These are phyloP conservation scores for Gymnoscelis rufifasciata DNA, from an alignment of 2,888 invertebrate genomes.

Conservation along the genomic window DNA sequence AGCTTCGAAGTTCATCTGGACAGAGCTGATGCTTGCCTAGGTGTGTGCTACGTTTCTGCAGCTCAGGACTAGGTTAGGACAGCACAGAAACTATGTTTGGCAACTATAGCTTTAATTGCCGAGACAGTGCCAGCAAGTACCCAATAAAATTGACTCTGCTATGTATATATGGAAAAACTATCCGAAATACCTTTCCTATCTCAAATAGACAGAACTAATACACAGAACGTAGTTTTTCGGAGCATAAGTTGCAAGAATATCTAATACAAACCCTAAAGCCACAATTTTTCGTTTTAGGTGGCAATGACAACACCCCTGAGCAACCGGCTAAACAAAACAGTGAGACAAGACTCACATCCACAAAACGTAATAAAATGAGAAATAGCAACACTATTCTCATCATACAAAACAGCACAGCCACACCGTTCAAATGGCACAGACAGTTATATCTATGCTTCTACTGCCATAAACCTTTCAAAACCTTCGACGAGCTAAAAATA, in stretches of 20 bases:
- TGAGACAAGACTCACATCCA: slow-evolving; percentile 37
- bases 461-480: slow-evolving; percentile 39
- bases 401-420: slow-evolving; percentile 37
- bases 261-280: not conserved
- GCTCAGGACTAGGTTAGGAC: no score
- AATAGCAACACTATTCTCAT: slow-evolving; percentile 42
- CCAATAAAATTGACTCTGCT: no score
- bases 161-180: no score
- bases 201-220: no score
- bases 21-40: no score
- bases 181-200: no score
- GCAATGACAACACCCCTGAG: slow-evolving; percentile 22
- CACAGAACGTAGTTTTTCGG: no score
- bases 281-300: slow-evolving; percentile 41
- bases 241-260: not conserved
- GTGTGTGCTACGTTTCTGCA: no score
- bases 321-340: slow-evolving; percentile 23
- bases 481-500: slow-evolving; percentile 10
- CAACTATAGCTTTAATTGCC: no score
- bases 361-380: slow-evolving; percentile 40
- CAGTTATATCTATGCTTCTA: slow-evolving; percentile 46
- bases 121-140: no score
- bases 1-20: no score
- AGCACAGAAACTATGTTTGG: no score
- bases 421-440: slow-evolving; percentile 48